Evolutionary conservation across 92 coral and sea anemone genomes (phyloP), one percentile per base, ranked within the genome.

Genomic region (Zoanthus gigantus): DNA sequence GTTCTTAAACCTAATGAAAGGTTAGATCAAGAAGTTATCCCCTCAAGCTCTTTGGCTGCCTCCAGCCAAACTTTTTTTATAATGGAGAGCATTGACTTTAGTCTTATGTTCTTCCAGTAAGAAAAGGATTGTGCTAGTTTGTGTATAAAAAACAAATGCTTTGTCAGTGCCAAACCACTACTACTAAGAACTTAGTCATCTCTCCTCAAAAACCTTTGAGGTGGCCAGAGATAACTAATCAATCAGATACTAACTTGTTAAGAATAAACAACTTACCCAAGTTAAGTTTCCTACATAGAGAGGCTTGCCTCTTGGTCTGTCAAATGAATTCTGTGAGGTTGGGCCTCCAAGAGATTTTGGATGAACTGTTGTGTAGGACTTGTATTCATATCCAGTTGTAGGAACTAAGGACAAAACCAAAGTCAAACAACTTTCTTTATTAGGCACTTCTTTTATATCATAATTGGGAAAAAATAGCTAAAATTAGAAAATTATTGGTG

Each of bases 231-330:
- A 53, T 14, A 53, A 54, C 60, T 4, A 54, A 7, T 4, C 0
- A 54, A 54, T 9, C 60, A 54, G 60, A 54, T 54, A 4, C 42
- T 12, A 58, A 58, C 6, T 12, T 14, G 2, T 58, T 58, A 30
- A 15, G 34, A 2, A 12, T 15, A 13, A 0, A 58, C 23, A 69
- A 91, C 99, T 77, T 90, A 97, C 99, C 99, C 99, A 97, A 53
- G 99, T 97, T 89, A 97, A 83, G 88, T 97, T 97, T 56, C 99
- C 99, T 18, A 97, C 99, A 80, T 97, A 97, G 9, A 97, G 82
- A 5, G 99, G 99, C 71, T 92, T 92, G 60, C 99, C 99, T 71
- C 94, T 94, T 82, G 88, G 92, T 18, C 96, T 88, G 71, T 97
- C 98, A 83, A 92, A 93, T 34, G 92, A 90, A 60, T 89, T 89